Conservation (phyloP, 1,140 invertebrate genomes). For the Doryteuthis pealeii region DNA sequence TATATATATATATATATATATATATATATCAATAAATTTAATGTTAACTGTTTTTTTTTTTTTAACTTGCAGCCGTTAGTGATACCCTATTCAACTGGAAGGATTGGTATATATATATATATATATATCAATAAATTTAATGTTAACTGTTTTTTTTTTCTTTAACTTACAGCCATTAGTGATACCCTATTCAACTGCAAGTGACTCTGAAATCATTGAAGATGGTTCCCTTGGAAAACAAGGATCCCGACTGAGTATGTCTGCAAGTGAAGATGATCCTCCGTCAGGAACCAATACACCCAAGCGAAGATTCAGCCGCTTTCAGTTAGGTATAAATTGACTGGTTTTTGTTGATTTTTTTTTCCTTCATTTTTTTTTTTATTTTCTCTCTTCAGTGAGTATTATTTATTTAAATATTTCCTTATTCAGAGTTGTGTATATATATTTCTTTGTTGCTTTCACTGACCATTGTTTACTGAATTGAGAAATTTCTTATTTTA, state of each 20-base stretch:
- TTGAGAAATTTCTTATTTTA: no score
- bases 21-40: no score
- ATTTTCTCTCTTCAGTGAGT: neutral
- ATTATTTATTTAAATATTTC: constrained; percentile 1
- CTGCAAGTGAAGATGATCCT: constrained; percentile 50
- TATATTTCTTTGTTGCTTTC: no score
- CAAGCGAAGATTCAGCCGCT: constrained; percentile 54
- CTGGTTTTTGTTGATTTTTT: neutral
- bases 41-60: no score
- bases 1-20: no score
- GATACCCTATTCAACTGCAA: constrained; percentile 42
- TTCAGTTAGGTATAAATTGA: constrained; percentile 44
- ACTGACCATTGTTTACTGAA: no score
- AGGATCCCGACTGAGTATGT: constrained; percentile 49
- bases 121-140: no score
- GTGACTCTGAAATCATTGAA: constrained; percentile 55
- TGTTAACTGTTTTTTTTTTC: constrained; percentile 1
- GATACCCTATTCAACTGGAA: no score
- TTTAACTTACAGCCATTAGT: constrained; percentile 33
- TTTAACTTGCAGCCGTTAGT: no score
- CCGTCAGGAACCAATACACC: constrained; percentile 47
- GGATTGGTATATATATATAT: no score
- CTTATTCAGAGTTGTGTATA: no score
- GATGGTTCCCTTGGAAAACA: constrained; percentile 38
- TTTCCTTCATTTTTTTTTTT: neutral